Conservation (phyloP, 2,113 vertebrate genomes). For the Nibea coibor region DNA sequence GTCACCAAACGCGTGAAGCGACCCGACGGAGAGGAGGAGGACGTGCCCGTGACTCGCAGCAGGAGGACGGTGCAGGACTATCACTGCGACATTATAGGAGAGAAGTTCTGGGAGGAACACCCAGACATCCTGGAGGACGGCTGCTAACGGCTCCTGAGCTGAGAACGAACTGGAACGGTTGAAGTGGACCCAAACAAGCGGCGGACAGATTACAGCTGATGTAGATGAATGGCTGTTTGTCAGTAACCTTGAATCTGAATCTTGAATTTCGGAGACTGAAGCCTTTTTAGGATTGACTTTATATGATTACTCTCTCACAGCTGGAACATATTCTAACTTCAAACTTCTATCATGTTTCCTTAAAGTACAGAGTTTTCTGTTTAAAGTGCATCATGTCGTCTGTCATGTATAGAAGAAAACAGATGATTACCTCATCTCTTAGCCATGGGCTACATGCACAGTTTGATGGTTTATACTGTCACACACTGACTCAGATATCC, state of each 20-base stretch:
- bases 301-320: not conserved
- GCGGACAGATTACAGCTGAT: constrained; percentile 3
- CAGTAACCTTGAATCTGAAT: not conserved
- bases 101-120: constrained; percentile 96
- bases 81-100: constrained; percentile 92
- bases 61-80: constrained; percentile 83
- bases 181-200: not conserved
- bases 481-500: constrained; percentile 25
- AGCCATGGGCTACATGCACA: not conserved
- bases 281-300: constrained; percentile 21
- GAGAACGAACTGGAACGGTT: not conserved
- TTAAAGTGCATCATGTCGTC: not conserved
- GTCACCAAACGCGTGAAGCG: constrained; percentile 85
- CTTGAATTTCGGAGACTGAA: not conserved
- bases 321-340: constrained; percentile 5
- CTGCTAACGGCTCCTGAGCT: constrained; percentile 71
- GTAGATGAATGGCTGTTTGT: not conserved
- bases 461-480: constrained; percentile 15
- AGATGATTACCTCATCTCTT: constrained; percentile 13
- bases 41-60: constrained; percentile 84
- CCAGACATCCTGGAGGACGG: constrained; percentile 87
- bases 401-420: constrained; percentile 10
- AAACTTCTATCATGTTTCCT: constrained; percentile 16
- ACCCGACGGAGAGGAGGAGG: constrained; percentile 85
- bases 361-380: not conserved